Conservation (phyloP, 2,888 invertebrate species). For the Lithosia quadra region DNA sequence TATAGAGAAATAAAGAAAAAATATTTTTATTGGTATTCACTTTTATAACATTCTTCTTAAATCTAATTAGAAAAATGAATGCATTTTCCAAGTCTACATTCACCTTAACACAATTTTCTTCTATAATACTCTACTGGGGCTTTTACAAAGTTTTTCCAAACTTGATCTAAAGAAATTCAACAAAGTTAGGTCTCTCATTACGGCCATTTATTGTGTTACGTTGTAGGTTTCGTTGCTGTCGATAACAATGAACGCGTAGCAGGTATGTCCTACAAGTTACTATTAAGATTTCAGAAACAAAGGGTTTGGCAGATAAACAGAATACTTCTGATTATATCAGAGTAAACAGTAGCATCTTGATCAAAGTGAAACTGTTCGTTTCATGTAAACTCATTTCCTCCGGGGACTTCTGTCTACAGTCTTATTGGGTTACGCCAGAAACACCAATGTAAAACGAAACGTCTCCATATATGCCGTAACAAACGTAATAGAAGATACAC, state of each 20-base stretch:
- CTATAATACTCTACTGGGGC: not conserved
- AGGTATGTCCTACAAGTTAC: conserved; percentile 33
- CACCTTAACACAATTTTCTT: not conserved
- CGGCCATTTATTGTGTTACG: conserved; percentile 34
- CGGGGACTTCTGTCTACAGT: conserved; percentile 51
- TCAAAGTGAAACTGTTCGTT: conserved; percentile 67
- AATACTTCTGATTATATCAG: conserved; percentile 58
- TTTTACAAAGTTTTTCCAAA: conserved; percentile 11
- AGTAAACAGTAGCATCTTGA: conserved; percentile 60
- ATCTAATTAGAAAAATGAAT: not conserved
- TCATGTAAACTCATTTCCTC: conserved; percentile 65
- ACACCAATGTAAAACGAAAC: conserved; percentile 42
- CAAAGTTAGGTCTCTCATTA: conserved; percentile 34
- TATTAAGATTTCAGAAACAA: conserved; percentile 32
- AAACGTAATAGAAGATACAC: conserved; percentile 53
- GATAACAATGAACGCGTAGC: conserved; percentile 25
- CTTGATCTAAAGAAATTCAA: conserved; percentile 13
- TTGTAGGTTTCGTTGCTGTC: conserved; percentile 13
- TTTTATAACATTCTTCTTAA: no score
- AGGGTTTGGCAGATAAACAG: conserved; percentile 34
- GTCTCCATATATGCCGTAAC: conserved; percentile 14
- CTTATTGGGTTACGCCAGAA: conserved; percentile 40
- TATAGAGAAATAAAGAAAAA: no score
- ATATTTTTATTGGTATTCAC: not conserved
- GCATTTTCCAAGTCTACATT: not conserved